These are phyloP conservation scores for Oceanodroma tethys DNA, from an alignment of 2,113 vertebrate species.

Conservation along the genomic window DNA sequence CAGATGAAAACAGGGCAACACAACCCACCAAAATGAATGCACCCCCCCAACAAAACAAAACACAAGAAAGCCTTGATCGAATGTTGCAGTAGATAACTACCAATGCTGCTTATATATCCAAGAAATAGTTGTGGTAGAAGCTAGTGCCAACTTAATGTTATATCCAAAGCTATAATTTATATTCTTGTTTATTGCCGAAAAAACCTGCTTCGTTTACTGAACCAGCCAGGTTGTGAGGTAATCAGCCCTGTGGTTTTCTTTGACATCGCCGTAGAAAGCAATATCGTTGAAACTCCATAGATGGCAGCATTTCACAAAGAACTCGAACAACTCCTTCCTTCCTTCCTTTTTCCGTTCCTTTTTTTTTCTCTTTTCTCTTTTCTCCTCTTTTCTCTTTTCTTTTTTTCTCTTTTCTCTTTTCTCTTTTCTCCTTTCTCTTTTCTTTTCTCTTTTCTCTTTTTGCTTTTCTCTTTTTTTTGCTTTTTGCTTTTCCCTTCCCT, in stretches of 20 bases:
- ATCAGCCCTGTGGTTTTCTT: background rate
- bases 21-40: background rate
- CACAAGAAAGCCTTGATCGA: background rate
- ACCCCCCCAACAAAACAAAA: background rate
- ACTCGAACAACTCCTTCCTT: background rate
- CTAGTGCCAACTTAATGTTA: background rate
- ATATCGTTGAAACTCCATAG: slow-evolving; percentile 73
- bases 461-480: too few species aligned
- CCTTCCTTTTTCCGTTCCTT: accelerated
- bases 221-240: background rate
- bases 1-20: background rate
- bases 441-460: too few species aligned
- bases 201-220: background rate
- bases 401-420: too few species aligned
- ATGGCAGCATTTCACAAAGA: slow-evolving; percentile 95
- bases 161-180: slow-evolving; percentile 13
- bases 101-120: background rate
- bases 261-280: background rate
- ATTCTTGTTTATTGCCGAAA: slow-evolving; percentile 16
- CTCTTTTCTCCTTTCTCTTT: accelerated
- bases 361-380: accelerated
- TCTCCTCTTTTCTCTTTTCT: too few species aligned
- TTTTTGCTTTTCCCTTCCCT: too few species aligned
- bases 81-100: background rate
- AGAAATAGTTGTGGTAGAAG: background rate